Conservation (phyloP, 2,797 vertebrate species). For the Brachyalestes nurse region DNA sequence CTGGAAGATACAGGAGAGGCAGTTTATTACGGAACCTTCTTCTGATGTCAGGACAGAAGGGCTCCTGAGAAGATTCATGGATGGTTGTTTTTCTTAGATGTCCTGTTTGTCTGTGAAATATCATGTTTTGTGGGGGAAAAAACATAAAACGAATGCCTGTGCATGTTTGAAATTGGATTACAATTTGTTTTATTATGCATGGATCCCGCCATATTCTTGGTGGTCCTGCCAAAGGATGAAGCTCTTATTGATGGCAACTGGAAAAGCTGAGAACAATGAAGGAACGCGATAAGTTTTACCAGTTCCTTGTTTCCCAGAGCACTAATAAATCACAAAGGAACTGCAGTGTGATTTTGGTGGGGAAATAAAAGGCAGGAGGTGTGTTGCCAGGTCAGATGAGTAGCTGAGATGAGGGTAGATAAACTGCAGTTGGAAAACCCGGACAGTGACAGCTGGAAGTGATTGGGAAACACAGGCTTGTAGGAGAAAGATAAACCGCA, state of each 20-base stretch:
- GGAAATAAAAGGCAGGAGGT: constrained; percentile 25
- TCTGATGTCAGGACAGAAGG: background rate
- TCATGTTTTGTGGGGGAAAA: constrained; percentile 21
- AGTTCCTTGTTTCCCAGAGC: constrained; percentile 13
- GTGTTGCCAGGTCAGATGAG: constrained; percentile 14
- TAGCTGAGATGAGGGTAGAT: constrained; percentile 8
- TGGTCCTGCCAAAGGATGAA: constrained; percentile 28
- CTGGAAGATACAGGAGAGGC: constrained; percentile 30
- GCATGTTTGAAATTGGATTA: constrained; percentile 28
- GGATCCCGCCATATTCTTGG: constrained; percentile 31
- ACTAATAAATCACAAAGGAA: background rate
- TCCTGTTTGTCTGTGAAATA: constrained; percentile 27
- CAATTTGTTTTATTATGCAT: constrained; percentile 31
- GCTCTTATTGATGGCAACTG: constrained; percentile 33
- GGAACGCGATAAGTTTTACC: background rate
- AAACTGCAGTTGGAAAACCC: constrained; percentile 50
- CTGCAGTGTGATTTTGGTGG: constrained; percentile 5
- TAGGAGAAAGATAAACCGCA: background rate
- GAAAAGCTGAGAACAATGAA: constrained; percentile 19
- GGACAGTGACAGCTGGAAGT: constrained; percentile 85
- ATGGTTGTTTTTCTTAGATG: constrained; percentile 18
- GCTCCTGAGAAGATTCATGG: background rate
- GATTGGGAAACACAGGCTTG: constrained; percentile 74
- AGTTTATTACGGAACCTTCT: constrained; percentile 37
- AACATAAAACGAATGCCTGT: constrained; percentile 15